Evolutionary conservation across 2,113 vertebrate species (phyloP).

Genomic region (Hipposideros armiger): DNA sequence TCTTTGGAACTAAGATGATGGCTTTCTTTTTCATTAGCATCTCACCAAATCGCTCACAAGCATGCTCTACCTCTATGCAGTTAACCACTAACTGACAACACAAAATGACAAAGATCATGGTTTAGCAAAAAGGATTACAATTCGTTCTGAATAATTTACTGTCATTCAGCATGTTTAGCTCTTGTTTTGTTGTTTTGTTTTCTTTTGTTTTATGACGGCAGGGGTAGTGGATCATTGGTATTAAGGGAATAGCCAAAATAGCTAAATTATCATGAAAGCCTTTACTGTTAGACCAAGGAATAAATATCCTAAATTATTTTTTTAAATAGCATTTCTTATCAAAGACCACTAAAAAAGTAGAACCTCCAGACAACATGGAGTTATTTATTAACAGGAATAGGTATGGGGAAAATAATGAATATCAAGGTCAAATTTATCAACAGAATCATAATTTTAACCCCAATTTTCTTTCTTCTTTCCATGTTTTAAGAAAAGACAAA

Average conservation of each 20-base stretch:
- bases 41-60: neutral
- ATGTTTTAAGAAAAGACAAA: neutral
- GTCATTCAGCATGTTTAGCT: neutral
- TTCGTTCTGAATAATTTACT: neutral
- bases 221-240: neutral
- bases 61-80: neutral
- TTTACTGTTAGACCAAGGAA: neutral
- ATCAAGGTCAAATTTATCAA: constrained; percentile 43
- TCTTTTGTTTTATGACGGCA: neutral
- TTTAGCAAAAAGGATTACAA: constrained; percentile 11
- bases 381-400: neutral
- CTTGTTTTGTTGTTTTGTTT: neutral
- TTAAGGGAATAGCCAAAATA: neutral
- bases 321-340: neutral
- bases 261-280: neutral
- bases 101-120: neutral
- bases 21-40: neutral
- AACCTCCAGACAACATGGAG: neutral
- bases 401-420: neutral
- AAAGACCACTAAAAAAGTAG: neutral
- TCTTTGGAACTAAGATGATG: neutral
- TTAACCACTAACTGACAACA: neutral
- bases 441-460: neutral
- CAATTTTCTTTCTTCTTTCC: constrained; percentile 11
- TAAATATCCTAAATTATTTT: neutral